A percentile compares a stretch with the other conserved stretches of the same genome.
These are phyloP conservation scores for Halcyon senegalensis DNA, from an alignment of 2,113 vertebrate genomes.

Conservation along the genomic window DNA sequence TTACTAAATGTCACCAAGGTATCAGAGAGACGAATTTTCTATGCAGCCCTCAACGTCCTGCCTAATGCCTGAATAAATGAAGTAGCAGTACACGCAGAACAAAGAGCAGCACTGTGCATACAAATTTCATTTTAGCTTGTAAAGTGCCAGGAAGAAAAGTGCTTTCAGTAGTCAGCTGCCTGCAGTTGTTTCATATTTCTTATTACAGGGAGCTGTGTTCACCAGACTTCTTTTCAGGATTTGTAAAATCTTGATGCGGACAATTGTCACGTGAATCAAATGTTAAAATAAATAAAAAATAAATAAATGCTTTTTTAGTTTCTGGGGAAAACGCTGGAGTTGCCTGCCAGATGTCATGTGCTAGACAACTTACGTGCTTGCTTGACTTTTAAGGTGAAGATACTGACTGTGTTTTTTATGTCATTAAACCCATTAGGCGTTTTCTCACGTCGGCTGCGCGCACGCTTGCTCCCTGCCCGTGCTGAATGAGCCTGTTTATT, in stretches of 20 bases:
- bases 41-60: background rate
- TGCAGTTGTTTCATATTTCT: constrained; percentile 6
- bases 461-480: background rate
- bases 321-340: background rate
- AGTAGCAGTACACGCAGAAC: constrained; percentile 28
- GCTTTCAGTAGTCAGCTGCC: constrained; percentile 22
- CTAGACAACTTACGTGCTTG: background rate
- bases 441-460: background rate
- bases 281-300: background rate
- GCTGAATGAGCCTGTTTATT: constrained; percentile 35
- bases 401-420: constrained; percentile 5
- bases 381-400: constrained; percentile 28
- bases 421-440: constrained; percentile 34
- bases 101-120: constrained; percentile 39
- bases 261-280: background rate
- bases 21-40: background rate
- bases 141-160: constrained; percentile 27
- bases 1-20: constrained; percentile 17
- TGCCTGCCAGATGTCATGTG: constrained; percentile 3
- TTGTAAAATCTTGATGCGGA: background rate
- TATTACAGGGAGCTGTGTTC: background rate
- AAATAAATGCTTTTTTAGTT: background rate
- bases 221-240: background rate
- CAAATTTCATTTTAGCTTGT: constrained; percentile 48
- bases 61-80: constrained; percentile 29